Conservation (phyloP, 2,113 vertebrate species). For the Tychaedon coryphoeus region DNA sequence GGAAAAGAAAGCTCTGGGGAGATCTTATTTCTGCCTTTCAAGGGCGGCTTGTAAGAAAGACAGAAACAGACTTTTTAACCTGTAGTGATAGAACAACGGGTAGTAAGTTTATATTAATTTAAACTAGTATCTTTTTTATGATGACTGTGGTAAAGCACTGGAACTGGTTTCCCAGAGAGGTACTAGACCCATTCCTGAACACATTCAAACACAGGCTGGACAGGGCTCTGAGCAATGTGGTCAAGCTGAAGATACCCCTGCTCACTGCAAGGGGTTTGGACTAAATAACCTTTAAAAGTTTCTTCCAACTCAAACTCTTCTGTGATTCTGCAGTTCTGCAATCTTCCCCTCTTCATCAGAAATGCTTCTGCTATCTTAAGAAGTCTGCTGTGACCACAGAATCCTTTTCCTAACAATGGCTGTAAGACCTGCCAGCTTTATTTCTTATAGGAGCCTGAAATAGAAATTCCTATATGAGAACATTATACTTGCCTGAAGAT, state of each 20-base stretch:
- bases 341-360: neutral
- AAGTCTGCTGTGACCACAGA: neutral
- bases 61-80: neutral
- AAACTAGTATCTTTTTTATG: neutral
- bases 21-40: neutral
- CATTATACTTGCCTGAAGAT: neutral
- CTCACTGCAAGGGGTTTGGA: neutral
- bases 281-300: neutral
- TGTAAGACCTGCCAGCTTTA: neutral
- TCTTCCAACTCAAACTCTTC: neutral
- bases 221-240: rapidly evolving
- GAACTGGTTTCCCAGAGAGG: neutral
- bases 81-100: rapidly evolving
- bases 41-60: neutral
- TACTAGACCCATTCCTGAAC: neutral
- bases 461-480: neutral
- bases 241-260: neutral
- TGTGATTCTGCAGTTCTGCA: neutral
- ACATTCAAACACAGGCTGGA: neutral
- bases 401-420: neutral
- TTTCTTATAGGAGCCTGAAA: neutral
- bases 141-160: neutral
- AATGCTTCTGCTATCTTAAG: neutral
- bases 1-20: neutral
- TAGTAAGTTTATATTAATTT: neutral